A percentile compares a stretch with the other conserved stretches of the same genome.
These are phyloP conservation scores for Microplitis manilae DNA, from an alignment of 2,888 invertebrate genomes.

Conservation along the genomic window DNA sequence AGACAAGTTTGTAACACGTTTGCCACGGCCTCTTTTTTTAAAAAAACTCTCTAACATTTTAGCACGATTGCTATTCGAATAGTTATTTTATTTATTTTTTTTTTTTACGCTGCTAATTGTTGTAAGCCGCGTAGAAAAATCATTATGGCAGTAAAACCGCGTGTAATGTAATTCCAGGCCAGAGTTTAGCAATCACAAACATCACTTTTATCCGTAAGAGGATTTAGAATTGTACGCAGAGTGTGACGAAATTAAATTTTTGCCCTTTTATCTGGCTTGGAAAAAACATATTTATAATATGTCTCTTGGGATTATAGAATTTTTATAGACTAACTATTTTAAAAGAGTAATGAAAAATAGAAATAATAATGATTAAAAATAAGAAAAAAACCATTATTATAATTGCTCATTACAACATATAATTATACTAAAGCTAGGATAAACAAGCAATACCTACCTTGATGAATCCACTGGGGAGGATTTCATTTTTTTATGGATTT, in stretches of 20 bases:
- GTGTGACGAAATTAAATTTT: conserved; percentile 35
- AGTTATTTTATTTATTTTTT: conserved; percentile 17
- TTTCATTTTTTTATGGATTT: not conserved
- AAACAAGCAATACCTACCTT: conserved; percentile 37
- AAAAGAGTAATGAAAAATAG: not conserved
- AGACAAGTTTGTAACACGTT: conserved; percentile 15
- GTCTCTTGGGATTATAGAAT: not conserved
- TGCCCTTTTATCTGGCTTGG: conserved; percentile 16
- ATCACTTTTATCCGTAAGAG: conserved; percentile 38
- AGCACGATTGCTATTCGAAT: conserved; percentile 36
- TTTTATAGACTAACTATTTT: not conserved
- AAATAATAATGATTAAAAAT: no score
- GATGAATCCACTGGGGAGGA: conserved; percentile 2
- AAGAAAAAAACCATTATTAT: not conserved
- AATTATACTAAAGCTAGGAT: conserved; percentile 9
- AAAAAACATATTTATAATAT: conserved; percentile 13
- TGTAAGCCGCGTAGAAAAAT: conserved; percentile 35
- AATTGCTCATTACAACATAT: conserved; percentile 2
- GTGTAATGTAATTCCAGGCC: conserved; percentile 35
- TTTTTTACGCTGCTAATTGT: conserved; percentile 30
- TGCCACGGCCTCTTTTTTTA: conserved; percentile 21
- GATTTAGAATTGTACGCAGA: conserved; percentile 24
- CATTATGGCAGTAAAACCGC: conserved; percentile 21
- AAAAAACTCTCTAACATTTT: conserved; percentile 17
- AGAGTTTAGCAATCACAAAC: conserved; percentile 37